A percentile compares a stretch with the other conserved stretches of the same genome.
Evolutionary conservation across 2,888 invertebrate species (phyloP).

Genomic region (Encarsia formosa): DNA sequence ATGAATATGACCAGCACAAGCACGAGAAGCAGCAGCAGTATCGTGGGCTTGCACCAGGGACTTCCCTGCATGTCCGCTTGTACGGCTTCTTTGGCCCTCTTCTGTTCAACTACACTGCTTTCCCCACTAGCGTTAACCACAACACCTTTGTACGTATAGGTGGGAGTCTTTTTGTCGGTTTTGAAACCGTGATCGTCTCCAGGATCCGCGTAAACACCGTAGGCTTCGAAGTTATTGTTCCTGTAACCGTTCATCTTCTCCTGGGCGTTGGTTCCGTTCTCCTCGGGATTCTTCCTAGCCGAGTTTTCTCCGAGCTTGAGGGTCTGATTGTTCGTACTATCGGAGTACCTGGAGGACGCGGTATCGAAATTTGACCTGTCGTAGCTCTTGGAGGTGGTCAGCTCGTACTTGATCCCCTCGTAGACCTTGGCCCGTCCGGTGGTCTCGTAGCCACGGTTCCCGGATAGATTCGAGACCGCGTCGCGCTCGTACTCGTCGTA

Average conservation of each 20-base stretch:
- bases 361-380: conserved; percentile 45
- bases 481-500: conserved; percentile 40
- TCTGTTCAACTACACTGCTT: conserved; percentile 47
- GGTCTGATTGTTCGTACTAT: conserved; percentile 42
- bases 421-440: conserved; percentile 26
- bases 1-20: conserved; percentile 59
- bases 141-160: conserved; percentile 48
- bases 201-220: conserved; percentile 49
- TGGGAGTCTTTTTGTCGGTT: conserved; percentile 45
- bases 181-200: conserved; percentile 49
- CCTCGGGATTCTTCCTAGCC: conserved; percentile 34
- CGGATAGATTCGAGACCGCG: conserved; percentile 5
- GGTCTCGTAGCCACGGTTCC: conserved; percentile 29
- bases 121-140: conserved; percentile 49
- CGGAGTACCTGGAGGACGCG: conserved; percentile 34
- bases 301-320: conserved; percentile 45
- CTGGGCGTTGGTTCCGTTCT: conserved; percentile 26
- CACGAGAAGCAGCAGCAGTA: conserved; percentile 56
- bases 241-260: conserved; percentile 49
- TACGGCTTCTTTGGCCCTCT: conserved; percentile 41
- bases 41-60: conserved; percentile 58
- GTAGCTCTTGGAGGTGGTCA: conserved; percentile 47
- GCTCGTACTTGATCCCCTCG: conserved; percentile 41
- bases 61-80: conserved; percentile 50
- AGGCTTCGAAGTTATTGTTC: conserved; percentile 50